Evolutionary conservation across 2,113 vertebrate species (phyloP).

Genomic region (Lophura nycthemera): DNA sequence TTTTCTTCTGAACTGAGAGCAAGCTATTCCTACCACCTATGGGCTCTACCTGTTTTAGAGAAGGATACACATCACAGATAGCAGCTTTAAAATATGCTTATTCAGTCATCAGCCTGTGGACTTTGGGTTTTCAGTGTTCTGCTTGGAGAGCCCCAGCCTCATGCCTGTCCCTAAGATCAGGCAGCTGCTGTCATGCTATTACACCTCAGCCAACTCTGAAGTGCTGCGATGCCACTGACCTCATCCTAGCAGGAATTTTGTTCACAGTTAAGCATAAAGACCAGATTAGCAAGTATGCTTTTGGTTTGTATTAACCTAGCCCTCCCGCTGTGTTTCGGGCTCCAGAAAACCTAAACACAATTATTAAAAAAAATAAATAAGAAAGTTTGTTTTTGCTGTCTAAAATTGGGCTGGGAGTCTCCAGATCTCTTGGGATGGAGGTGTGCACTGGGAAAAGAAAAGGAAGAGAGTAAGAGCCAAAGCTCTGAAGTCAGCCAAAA

Average conservation of each 20-base stretch:
- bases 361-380: background rate
- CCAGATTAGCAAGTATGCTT: background rate
- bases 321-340: background rate
- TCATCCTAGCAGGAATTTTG: background rate
- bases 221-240: background rate
- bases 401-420: background rate
- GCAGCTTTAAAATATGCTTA: background rate
- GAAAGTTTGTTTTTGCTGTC: background rate
- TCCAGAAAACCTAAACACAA: background rate
- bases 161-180: background rate
- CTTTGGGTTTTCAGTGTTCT: background rate
- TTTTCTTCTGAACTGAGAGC: background rate
- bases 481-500: conserved; percentile 26
- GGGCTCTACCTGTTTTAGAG: background rate
- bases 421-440: background rate
- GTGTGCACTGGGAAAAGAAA: background rate
- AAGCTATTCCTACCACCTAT: background rate
- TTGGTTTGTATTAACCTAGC: background rate
- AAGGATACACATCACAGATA: background rate
- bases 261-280: background rate
- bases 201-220: background rate
- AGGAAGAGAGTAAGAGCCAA: background rate
- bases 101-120: background rate
- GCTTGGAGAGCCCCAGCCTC: background rate
- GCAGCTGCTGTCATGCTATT: background rate